Base-by-base conservation (phyloP, 2,888 invertebrate species). In the Caenorhabditis sp. region DNA sequence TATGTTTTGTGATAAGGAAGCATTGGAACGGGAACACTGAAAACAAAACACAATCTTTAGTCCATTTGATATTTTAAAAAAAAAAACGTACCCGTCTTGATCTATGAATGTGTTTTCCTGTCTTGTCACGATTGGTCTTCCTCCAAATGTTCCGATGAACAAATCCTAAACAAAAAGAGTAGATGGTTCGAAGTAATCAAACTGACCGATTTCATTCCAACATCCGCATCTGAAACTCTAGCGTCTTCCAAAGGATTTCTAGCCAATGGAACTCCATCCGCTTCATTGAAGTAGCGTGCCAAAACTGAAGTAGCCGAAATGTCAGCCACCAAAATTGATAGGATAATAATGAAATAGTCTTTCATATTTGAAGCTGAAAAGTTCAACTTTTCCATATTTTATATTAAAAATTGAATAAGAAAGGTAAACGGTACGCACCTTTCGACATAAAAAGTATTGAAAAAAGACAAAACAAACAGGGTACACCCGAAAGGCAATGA, bases 191-290 rank as follows among this genome's bases (percentile, higher is more conserved):
- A 38, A 38, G 2, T 10, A 2, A 38, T 38, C 38, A 38, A 56
- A 28, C 76, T 22, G 19, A 82, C 82, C 24, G 82, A 82, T 82
- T 82, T 82, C 82, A 82, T 82, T 63, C 82, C 82, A n/a, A 82
- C 82, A 49, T 82, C 82, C 0, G 82, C 82, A 69, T 79, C 82
- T 24, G 82, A 82, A 22, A 82, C 82, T 41, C 82, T 41, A 5
- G 59, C 68, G 26, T 82, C 82, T 68, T 82, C 82, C 0, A n/a
- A n/a, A 8, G 77, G 63, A 38, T 49, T 61, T 19, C 72, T 59
- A 1, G 22, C 38, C 26, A 82, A 22, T 22, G 82, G 82, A 19
- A 56, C 49, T 1, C 77, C 82, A 47, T 73, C 77, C 22, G 73
- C 77, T 49, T 74, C 77, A 38, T 54, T 66, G 58, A 79, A 82